Evolutionary conservation across 2,113 vertebrate genomes (phyloP).

Genomic region (Stegastes partitus): DNA sequence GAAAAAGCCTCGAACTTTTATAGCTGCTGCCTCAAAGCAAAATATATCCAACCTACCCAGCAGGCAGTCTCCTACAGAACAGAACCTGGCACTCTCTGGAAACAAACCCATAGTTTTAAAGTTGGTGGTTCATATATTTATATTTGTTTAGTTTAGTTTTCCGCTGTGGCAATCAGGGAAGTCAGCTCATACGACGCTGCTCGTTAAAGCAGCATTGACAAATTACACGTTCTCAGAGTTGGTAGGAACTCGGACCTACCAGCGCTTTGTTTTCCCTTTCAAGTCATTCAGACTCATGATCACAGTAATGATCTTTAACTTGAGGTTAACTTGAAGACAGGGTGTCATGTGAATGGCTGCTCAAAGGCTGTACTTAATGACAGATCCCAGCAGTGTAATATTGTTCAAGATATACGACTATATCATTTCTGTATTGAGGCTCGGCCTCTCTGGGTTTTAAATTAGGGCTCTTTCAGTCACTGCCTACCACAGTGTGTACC

Average conservation of each 20-base stretch:
- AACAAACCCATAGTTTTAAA: conserved; percentile 28
- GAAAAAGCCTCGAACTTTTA: conserved; percentile 64
- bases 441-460: conserved; percentile 67
- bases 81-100: conserved; percentile 35
- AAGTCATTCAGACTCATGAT: conserved; percentile 43
- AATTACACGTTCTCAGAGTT: conserved; percentile 29
- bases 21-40: conserved; percentile 47
- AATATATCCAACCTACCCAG: conserved; percentile 34
- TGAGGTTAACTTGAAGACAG: conserved; percentile 59
- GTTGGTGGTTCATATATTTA: conserved; percentile 3
- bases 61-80: conserved; percentile 19
- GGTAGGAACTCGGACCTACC: conserved; percentile 9
- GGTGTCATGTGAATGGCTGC: conserved; percentile 50
- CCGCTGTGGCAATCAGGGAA: conserved; percentile 8
- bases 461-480: conserved; percentile 70
- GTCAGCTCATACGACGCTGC: conserved; percentile 7
- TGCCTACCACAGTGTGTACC: conserved; percentile 64
- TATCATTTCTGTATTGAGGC: conserved; percentile 69
- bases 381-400: conserved; percentile 62
- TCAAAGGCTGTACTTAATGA: conserved; percentile 70
- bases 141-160: conserved; percentile 36
- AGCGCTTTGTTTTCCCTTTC: background rate
- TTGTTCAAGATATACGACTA: conserved; percentile 54
- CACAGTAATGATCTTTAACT: conserved; percentile 48
- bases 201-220: conserved; percentile 13